Evolutionary conservation across 2,113 vertebrate species (phyloP).

Genomic region (Nematolebias whitei): DNA sequence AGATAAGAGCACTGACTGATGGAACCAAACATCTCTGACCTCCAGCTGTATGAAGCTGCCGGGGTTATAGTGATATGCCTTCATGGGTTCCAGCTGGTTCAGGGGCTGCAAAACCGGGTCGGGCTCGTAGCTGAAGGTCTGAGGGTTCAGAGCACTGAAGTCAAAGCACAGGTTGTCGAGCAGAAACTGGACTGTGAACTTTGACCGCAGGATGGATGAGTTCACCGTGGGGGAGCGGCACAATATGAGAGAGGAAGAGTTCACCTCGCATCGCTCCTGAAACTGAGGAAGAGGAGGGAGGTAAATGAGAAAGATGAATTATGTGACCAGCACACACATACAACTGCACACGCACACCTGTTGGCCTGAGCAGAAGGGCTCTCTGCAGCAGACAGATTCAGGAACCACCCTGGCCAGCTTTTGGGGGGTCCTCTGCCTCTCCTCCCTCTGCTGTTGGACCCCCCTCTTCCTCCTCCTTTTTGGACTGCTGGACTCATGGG

Average conservation of each 20-base stretch:
- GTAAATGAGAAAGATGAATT: neutral
- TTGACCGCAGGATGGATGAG: conserved; percentile 64
- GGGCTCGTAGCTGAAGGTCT: conserved; percentile 88
- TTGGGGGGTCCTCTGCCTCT: neutral
- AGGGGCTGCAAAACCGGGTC: conserved; percentile 85
- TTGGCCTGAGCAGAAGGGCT: conserved; percentile 76
- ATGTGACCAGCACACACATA: neutral
- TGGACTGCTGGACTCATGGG: conserved; percentile 34
- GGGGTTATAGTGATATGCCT: conserved; percentile 92
- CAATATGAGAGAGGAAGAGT: conserved; percentile 87
- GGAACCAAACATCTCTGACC: conserved; percentile 71
- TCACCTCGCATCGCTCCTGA: conserved; percentile 85
- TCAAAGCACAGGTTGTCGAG: conserved; percentile 92
- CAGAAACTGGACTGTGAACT: conserved; percentile 87
- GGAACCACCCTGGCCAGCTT: conserved; percentile 75
- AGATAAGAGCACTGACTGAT: neutral
- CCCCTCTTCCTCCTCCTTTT: conserved; percentile 51
- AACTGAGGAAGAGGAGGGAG: conserved; percentile 77
- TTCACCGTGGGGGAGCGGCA: conserved; percentile 89
- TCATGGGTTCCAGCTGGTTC: conserved; percentile 85
- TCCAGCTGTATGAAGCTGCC: conserved; percentile 97
- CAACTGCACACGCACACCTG: conserved; percentile 40
- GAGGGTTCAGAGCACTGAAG: conserved; percentile 83
- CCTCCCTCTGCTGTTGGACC: conserved; percentile 37
- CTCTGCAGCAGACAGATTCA: conserved; percentile 71